These are phyloP conservation scores for Holothuria leucospilota DNA, from an alignment of 53 echinoderm and acorn worm genomes.

Conservation along the genomic window DNA sequence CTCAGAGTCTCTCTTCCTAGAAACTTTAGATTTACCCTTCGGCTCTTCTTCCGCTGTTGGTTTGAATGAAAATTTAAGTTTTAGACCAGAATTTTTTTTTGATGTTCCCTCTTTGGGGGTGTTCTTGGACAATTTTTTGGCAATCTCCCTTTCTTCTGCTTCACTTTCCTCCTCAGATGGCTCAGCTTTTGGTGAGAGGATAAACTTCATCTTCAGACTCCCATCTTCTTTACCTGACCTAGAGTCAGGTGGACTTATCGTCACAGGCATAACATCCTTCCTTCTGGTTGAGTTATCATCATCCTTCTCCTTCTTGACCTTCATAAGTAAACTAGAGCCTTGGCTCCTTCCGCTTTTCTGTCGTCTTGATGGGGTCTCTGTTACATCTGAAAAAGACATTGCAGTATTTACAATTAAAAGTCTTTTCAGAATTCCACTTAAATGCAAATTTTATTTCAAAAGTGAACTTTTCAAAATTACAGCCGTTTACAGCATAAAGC, in stretches of 20 bases:
- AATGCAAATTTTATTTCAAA: too few relatives aligned
- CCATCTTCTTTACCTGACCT: constrained; percentile 42
- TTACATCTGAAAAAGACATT: too few relatives aligned
- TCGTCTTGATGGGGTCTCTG: not conserved
- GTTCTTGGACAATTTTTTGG: constrained; percentile 34
- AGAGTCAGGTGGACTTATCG: constrained; percentile 29
- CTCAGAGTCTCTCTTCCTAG: not conserved
- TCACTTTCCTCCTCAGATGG: constrained; percentile 49
- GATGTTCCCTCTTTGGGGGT: not conserved
- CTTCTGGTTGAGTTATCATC: constrained; percentile 42
- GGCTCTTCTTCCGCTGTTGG: constrained; percentile 12
- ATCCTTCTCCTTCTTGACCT: constrained; percentile 58
- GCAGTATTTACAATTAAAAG: too few relatives aligned
- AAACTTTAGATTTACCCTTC: not conserved
- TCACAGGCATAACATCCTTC: constrained; percentile 31
- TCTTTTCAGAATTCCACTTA: too few relatives aligned
- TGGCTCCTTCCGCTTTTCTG: constrained; percentile 22
- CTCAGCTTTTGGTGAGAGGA: constrained; percentile 67
- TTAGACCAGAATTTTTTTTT: constrained; percentile 14
- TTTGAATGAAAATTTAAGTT: constrained; percentile 30
- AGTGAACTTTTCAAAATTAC: too few relatives aligned
- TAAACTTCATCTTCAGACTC: constrained; percentile 65
- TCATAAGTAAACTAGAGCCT: constrained; percentile 37
- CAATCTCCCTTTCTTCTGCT: constrained; percentile 47
- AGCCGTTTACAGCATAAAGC: too few relatives aligned